These are phyloP conservation scores for Caenorhabditis doughertyi DNA, from an alignment of 2,888 invertebrate genomes.

Conservation along the genomic window DNA sequence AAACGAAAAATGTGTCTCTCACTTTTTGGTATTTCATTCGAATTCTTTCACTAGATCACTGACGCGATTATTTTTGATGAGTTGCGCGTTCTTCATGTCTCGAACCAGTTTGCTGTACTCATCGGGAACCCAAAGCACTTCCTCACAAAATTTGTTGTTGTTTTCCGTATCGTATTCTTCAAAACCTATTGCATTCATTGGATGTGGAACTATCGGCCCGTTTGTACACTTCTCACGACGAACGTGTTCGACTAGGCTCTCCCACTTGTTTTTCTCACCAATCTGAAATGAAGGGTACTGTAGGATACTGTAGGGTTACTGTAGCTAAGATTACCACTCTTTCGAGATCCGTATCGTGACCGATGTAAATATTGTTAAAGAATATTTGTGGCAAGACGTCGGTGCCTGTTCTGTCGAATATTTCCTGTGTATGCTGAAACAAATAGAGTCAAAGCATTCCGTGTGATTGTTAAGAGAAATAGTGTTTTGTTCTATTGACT, in stretches of 20 bases:
- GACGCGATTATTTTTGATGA: constrained; percentile 82
- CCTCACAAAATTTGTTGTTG: constrained; percentile 62
- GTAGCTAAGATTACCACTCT: constrained; percentile 77
- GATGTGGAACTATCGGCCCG: constrained; percentile 61
- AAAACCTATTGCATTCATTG: constrained; percentile 64
- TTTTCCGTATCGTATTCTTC: constrained; percentile 57
- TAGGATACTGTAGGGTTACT: neutral
- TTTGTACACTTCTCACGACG: constrained; percentile 61
- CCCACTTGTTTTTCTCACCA: constrained; percentile 61
- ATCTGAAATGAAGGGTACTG: constrained; percentile 50
- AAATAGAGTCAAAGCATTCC: constrained; percentile 21
- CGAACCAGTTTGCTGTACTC: constrained; percentile 68
- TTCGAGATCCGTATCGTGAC: constrained; percentile 83
- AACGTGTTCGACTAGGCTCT: constrained; percentile 80
- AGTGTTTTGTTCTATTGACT: constrained; percentile 50
- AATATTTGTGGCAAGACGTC: constrained; percentile 84
- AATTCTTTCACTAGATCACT: constrained; percentile 75
- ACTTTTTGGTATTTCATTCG: neutral
- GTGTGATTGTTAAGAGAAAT: constrained; percentile 17
- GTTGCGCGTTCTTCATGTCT: constrained; percentile 82
- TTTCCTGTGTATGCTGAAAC: constrained; percentile 77
- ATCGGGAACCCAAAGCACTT: constrained; percentile 69
- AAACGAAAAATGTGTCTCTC: constrained; percentile 15
- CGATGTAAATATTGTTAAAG: constrained; percentile 83
- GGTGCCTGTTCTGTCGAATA: constrained; percentile 80